These are phyloP conservation scores for Colinus virginianus DNA, from an alignment of 2,113 vertebrate genomes.

Conservation along the genomic window DNA sequence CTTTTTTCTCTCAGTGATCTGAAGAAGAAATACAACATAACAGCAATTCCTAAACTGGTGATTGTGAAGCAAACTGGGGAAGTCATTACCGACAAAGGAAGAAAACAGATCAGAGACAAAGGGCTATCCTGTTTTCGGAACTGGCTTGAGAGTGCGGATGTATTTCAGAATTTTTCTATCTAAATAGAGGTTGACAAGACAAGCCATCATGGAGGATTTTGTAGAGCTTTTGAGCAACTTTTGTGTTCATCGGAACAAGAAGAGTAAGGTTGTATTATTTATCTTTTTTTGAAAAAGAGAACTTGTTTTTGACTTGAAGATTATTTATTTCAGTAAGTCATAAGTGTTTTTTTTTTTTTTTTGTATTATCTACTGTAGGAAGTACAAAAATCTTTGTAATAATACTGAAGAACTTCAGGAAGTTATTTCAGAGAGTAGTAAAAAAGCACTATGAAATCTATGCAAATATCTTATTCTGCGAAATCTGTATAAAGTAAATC, in stretches of 20 bases:
- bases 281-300: neutral
- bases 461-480: slow-evolving; percentile 39
- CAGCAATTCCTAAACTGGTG: slow-evolving; percentile 91
- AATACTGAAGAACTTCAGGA: neutral
- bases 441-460: slow-evolving; percentile 37
- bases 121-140: slow-evolving; percentile 89
- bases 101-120: slow-evolving; percentile 91
- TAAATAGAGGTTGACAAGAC: slow-evolving; percentile 47
- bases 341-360: neutral
- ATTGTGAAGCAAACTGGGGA: slow-evolving; percentile 95
- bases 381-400: neutral
- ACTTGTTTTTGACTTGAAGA: neutral
- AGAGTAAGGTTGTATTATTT: neutral
- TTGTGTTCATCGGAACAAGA: neutral
- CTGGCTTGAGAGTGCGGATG: slow-evolving; percentile 89
- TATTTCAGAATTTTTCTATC: slow-evolving; percentile 94
- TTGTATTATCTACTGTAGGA: neutral
- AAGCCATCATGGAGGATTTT: neutral
- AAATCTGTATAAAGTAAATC: neutral
- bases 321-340: neutral
- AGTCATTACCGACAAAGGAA: slow-evolving; percentile 94
- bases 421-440: neutral
- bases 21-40: slow-evolving; percentile 91
- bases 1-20: slow-evolving; percentile 83
- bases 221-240: neutral